phyloP scores from a whole-genome alignment of 2,888 invertebrate species.

The Willowsia nigromaculata region DNA sequence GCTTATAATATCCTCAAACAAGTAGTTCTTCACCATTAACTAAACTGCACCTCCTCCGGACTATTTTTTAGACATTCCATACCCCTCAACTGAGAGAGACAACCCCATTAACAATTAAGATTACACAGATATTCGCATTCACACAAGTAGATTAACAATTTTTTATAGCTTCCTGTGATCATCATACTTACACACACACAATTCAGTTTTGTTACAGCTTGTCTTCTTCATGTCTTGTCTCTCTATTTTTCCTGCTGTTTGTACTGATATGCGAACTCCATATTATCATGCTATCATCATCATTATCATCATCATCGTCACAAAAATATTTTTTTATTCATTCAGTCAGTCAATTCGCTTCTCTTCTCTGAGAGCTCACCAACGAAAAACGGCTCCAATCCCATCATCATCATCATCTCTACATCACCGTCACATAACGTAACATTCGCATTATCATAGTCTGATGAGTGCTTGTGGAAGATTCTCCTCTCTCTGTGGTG shows the following conservation, averaged over 20 bases:
- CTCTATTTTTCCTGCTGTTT: background rate
- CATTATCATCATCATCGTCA: background rate
- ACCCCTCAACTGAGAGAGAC: too few relatives aligned
- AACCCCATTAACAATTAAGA: too few relatives aligned
- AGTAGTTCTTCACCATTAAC: too few relatives aligned
- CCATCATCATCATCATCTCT: background rate
- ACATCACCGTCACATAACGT: background rate
- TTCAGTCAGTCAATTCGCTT: too few relatives aligned
- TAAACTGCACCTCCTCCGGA: too few relatives aligned
- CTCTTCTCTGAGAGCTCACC: too few relatives aligned
- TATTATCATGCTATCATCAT: constrained; percentile 27
- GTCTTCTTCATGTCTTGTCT: background rate
- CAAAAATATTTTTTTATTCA: background rate
- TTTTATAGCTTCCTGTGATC: constrained; percentile 41
- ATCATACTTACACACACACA: background rate
- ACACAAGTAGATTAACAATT: constrained; percentile 26
- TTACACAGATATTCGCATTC: too few relatives aligned
- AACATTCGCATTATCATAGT: constrained; percentile 15
- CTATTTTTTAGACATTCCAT: too few relatives aligned
- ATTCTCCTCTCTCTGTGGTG: background rate
- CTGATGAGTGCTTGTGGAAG: constrained; percentile 1
- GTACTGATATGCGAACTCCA: background rate
- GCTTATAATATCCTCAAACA: too few relatives aligned
- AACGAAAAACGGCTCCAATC: background rate
- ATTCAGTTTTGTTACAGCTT: background rate